phyloP scores from a whole-genome alignment of 2,113 vertebrate species.

The Pristiophorus japonicus region DNA sequence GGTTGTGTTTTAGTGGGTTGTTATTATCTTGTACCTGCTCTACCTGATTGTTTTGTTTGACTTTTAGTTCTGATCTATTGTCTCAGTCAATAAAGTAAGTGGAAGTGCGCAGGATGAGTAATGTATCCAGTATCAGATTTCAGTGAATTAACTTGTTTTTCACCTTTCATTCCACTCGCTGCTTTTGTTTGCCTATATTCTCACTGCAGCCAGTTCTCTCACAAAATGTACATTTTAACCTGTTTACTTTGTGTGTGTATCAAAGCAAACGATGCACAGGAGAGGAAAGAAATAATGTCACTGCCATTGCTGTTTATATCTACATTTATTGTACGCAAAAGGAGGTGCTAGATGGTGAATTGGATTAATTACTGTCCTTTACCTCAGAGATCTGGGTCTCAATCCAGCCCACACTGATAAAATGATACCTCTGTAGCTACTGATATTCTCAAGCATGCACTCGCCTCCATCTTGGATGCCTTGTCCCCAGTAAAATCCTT shows the following conservation, averaged over 20 bases:
- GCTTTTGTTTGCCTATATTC: background rate
- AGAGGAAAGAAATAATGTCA: background rate
- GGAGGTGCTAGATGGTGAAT: background rate
- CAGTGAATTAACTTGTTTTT: background rate
- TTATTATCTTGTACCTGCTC: background rate
- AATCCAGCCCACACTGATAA: background rate
- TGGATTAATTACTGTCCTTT: background rate
- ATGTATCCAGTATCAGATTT: background rate
- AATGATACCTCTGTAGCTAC: background rate
- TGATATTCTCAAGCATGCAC: too few relatives aligned
- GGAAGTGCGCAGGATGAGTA: background rate
- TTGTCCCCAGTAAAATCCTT: background rate
- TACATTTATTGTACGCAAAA: background rate
- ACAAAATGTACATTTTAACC: background rate
- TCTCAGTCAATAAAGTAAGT: background rate
- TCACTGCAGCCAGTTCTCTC: background rate
- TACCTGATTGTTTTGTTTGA: conserved; percentile 1
- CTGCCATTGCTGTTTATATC: background rate
- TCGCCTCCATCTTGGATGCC: too few relatives aligned
- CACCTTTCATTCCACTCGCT: background rate
- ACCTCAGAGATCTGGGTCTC: background rate
- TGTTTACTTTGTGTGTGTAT: background rate
- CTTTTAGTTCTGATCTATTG: background rate
- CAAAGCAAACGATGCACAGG: too few relatives aligned
- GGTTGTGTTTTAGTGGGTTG: background rate